A percentile compares a stretch with the other conserved stretches of the same genome.
phyloP scores from a whole-genome alignment of 2,113 vertebrate species.

The Osmerus eperlanus region DNA sequence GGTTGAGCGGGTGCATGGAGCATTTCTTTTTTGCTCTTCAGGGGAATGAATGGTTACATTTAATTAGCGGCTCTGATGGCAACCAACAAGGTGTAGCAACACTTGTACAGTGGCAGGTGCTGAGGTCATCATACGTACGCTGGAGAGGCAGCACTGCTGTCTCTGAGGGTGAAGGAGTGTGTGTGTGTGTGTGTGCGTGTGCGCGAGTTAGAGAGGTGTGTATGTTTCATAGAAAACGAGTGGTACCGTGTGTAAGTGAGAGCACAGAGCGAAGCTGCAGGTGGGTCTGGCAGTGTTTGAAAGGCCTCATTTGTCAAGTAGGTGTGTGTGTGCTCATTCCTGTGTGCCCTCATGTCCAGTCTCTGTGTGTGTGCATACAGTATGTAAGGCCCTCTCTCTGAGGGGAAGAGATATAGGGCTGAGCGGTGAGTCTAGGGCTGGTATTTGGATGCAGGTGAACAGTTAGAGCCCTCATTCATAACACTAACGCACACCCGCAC shows the following conservation, averaged over 20 bases:
- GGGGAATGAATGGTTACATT: conserved; percentile 49
- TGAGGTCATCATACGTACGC: not conserved
- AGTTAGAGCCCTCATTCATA: conserved; percentile 60
- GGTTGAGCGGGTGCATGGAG: not conserved
- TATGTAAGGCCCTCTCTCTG: conserved; percentile 18
- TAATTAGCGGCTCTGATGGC: conserved; percentile 33
- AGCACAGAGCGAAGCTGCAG: conserved; percentile 28
- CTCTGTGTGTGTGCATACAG: conserved; percentile 6
- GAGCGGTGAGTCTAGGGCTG: conserved; percentile 15
- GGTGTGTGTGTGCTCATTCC: not conserved
- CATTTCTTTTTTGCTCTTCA: conserved; percentile 40
- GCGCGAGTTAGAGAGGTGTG: not conserved
- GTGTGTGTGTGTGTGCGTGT: conserved; percentile 4
- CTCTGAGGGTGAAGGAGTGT: not conserved
- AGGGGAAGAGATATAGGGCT: conserved; percentile 23
- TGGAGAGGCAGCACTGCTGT: not conserved
- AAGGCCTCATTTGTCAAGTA: conserved; percentile 34
- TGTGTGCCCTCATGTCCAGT: not conserved
- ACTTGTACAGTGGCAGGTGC: not conserved
- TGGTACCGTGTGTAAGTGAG: not conserved
- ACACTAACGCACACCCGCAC: conserved; percentile 5
- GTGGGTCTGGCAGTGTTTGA: conserved; percentile 31
- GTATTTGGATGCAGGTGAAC: conserved; percentile 53
- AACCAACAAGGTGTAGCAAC: conserved; percentile 4
- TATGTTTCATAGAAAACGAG: not conserved